These are phyloP conservation scores for Ctenochaetus hawaiiensis DNA, from an alignment of 2,797 vertebrate genomes.

Conservation along the genomic window DNA sequence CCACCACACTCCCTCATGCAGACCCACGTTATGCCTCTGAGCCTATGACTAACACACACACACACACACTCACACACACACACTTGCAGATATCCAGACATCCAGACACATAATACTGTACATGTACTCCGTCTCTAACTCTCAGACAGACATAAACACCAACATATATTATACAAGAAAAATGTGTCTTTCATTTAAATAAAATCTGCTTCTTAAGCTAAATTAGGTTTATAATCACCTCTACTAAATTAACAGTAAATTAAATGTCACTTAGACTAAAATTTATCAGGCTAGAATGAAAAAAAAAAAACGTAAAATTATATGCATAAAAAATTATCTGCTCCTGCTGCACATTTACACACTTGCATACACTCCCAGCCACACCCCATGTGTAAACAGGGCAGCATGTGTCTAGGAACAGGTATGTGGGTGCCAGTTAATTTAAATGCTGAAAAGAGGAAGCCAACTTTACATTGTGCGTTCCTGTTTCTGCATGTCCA, in stretches of 20 bases:
- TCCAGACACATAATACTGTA: slow-evolving; percentile 54
- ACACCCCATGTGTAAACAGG: slow-evolving; percentile 52
- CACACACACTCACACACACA: slow-evolving; percentile 81
- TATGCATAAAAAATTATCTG: not conserved
- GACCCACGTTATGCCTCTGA: slow-evolving; percentile 84
- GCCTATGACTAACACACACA: slow-evolving; percentile 89
- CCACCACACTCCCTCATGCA: slow-evolving; percentile 90
- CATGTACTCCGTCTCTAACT: slow-evolving; percentile 39
- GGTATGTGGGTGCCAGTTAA: slow-evolving; percentile 36
- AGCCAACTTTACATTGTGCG: slow-evolving; percentile 20
- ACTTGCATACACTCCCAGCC: slow-evolving; percentile 30
- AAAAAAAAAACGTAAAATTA: not conserved
- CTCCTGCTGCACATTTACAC: not conserved
- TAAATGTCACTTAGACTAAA: slow-evolving; percentile 30
- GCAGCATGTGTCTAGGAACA: slow-evolving; percentile 55
- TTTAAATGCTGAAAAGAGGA: slow-evolving; percentile 37
- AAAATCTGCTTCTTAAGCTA: slow-evolving; percentile 20
- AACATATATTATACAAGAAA: slow-evolving; percentile 40
- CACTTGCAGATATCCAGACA: slow-evolving; percentile 68
- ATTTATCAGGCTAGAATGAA: slow-evolving; percentile 4
- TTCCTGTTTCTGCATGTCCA: slow-evolving; percentile 43
- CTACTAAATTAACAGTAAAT: slow-evolving; percentile 17
- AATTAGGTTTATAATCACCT: slow-evolving; percentile 36
- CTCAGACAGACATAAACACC: slow-evolving; percentile 50
- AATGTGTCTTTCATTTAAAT: slow-evolving; percentile 21